Conservation (phyloP, 1,140 invertebrate species). For the Branchinecta lindahli region DNA sequence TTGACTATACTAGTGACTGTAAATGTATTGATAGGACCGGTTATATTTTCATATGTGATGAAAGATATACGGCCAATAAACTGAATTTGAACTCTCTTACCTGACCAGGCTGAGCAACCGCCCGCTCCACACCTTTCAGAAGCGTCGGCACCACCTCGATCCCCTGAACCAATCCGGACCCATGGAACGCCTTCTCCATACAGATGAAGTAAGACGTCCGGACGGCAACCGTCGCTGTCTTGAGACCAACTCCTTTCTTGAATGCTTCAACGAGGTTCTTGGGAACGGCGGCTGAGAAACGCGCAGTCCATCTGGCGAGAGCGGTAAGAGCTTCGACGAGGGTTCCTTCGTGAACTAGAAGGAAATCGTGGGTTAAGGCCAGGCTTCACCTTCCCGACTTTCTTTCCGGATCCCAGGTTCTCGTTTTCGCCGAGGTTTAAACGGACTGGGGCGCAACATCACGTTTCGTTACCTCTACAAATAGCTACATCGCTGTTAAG, state of each 20-base stretch:
- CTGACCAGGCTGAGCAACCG: constrained; percentile 45
- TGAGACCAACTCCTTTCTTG: constrained; percentile 56
- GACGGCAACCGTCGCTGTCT: constrained; percentile 58
- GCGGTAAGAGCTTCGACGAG: constrained; percentile 60
- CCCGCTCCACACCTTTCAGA: constrained; percentile 50
- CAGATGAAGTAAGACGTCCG: constrained; percentile 60
- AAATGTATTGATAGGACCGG: too few species aligned
- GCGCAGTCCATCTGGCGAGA: constrained; percentile 58
- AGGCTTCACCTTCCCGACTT: too few species aligned
- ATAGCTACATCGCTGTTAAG: too few species aligned
- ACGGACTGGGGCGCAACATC: too few species aligned
- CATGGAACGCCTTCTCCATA: constrained; percentile 44
- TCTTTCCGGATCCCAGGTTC: too few species aligned
- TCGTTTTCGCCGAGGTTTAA: too few species aligned
- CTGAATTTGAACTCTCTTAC: too few species aligned
- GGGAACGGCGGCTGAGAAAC: constrained; percentile 33
- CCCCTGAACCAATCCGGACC: constrained; percentile 36
- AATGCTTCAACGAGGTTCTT: constrained; percentile 20
- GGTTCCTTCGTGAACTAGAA: constrained; percentile 71
- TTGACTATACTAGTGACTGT: too few species aligned
- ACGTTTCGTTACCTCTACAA: too few species aligned
- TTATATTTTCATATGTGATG: too few species aligned
- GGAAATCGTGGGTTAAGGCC: constrained; percentile 15
- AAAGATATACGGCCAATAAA: too few species aligned
- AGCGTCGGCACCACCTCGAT: constrained; percentile 41